These are phyloP conservation scores for Thera britannica DNA, from an alignment of 2,888 invertebrate species.

Conservation along the genomic window DNA sequence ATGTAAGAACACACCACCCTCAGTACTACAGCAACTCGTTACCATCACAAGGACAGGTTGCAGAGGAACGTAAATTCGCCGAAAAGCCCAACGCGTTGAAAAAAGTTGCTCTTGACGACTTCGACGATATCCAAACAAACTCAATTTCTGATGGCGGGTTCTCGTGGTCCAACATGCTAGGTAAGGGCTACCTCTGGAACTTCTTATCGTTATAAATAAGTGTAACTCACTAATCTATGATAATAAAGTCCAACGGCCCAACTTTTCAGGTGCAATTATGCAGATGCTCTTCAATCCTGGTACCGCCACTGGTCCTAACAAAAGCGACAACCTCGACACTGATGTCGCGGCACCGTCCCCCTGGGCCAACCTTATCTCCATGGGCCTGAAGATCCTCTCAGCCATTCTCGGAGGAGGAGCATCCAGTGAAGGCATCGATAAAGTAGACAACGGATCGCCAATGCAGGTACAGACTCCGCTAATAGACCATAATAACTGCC, in stretches of 20 bases:
- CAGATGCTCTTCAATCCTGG: conserved; percentile 93
- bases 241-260: conserved; percentile 30
- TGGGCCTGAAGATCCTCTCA: conserved; percentile 94
- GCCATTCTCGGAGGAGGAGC: conserved; percentile 92
- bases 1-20: conserved; percentile 76
- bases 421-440: conserved; percentile 93
- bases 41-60: conserved; percentile 67
- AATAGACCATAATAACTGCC: conserved; percentile 32
- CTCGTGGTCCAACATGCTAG: conserved; percentile 95
- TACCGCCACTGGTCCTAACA: conserved; percentile 88
- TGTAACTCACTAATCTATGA: conserved; percentile 23
- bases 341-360: conserved; percentile 90
- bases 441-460: conserved; percentile 94
- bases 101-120: conserved; percentile 92
- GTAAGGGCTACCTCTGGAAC: conserved; percentile 58
- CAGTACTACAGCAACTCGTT: conserved; percentile 80
- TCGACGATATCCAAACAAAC: conserved; percentile 93
- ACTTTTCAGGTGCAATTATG: conserved; percentile 87
- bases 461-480: conserved; percentile 89
- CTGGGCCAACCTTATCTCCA: conserved; percentile 94
- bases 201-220: conserved; percentile 18
- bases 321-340: conserved; percentile 91
- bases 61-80: conserved; percentile 91
- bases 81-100: conserved; percentile 95
- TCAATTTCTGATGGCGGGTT: conserved; percentile 92